Evolutionary conservation across 2,888 invertebrate genomes (phyloP), one percentile per base, ranked within the genome.

Genomic region (Alviniconcha strummeri): DNA sequence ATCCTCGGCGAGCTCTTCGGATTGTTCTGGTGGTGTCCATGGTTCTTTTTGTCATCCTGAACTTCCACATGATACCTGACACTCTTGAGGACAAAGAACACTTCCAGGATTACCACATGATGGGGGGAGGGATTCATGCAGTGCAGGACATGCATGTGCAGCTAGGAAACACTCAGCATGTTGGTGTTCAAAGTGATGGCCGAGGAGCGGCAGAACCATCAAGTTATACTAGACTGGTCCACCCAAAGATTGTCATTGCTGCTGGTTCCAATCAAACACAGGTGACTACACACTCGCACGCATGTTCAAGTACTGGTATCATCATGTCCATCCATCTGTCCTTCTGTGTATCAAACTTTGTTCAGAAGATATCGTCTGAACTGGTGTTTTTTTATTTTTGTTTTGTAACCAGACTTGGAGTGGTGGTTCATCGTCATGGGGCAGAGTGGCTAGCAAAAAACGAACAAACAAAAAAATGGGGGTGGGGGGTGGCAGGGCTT

Each of bases 61-160:
- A 92, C 84, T 85, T 92, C 85, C 91, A 91, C 56, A 88, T 92
- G 52, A 83, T 91, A 79, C 85, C 90, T 76, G 90, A 88, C 83
- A 86, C 89, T 85, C 84, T 89, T 57, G 87, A 89, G 77, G 86
- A 89, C 4, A 36, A 36, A 36, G 84, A 86, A 9, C 78, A 85
- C 36, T n/a, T 78, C 11, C 80, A 81, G 15, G 81, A 82, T 54
- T 76, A 67, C 57, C 72, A 67, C 11, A 67, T 52, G 71, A 19
- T 67, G 80, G 80, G 55, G 19, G 55, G 15, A 4, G 60, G 60
- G 19, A 5, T 17, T 6, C 79, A 11, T 2, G 69, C 52, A n/a
- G 52, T 72, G 69, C 72, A 79, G 57, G 83, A 79, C n/a, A 85
- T 84, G 75, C 86, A 86, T 60, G 85, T 87, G 55, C 80, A 82